These are phyloP conservation scores for Toxonevra muliebris DNA, from an alignment of 2,888 invertebrate genomes.

Conservation along the genomic window DNA sequence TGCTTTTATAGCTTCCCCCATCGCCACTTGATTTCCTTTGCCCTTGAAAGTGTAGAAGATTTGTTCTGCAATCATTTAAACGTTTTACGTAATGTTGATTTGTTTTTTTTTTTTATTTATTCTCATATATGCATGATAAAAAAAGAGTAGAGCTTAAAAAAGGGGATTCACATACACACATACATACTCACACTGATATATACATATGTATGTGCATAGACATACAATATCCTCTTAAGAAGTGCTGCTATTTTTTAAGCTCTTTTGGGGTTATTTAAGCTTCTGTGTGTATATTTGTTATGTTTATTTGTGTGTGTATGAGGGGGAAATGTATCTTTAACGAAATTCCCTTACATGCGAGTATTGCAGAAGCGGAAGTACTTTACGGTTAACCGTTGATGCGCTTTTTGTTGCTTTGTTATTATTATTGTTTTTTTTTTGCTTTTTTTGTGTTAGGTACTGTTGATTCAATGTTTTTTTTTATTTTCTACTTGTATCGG, in stretches of 20 bases:
- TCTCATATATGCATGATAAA: too few species aligned
- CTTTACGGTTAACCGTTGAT: conserved; percentile 32
- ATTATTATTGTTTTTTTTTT: conserved; percentile 12
- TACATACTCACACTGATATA: too few species aligned
- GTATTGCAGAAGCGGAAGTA: conserved; percentile 17
- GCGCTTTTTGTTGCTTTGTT: background rate
- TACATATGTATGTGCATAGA: too few species aligned
- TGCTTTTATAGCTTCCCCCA: conserved; percentile 18
- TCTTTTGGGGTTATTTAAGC: conserved; percentile 10
- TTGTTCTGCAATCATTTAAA: conserved; percentile 30
- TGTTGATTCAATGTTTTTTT: background rate
- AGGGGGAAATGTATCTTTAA: background rate
- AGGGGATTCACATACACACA: background rate
- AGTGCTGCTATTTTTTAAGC: background rate
- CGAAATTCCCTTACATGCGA: conserved; percentile 10
- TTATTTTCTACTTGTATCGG: conserved; percentile 1
- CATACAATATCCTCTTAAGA: too few species aligned
- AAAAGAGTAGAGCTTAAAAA: background rate
- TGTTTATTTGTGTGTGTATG: background rate
- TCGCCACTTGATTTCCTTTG: background rate
- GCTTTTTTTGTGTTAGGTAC: conserved; percentile 1
- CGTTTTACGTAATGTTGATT: background rate
- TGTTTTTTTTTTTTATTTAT: conserved; percentile 4
- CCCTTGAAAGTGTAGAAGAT: conserved; percentile 16
- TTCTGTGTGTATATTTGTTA: background rate